Evolutionary conservation across 2,888 invertebrate genomes (phyloP).

Genomic region (Hartigia nigra): DNA sequence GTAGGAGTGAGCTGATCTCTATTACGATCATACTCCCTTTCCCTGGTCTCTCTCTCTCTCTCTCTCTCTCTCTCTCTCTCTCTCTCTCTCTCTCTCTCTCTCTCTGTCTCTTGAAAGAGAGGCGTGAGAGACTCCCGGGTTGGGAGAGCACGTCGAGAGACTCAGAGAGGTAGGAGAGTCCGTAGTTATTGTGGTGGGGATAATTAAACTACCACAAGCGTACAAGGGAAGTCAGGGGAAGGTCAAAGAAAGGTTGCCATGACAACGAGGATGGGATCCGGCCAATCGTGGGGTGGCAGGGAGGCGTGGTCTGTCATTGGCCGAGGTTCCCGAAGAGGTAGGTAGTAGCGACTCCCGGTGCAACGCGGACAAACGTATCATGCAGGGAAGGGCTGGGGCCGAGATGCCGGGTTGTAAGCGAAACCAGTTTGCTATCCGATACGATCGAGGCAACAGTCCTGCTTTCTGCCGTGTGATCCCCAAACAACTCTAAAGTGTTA

Average conservation of each 20-base stretch:
- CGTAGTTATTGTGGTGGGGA: constrained; percentile 42
- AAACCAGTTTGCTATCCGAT: constrained; percentile 67
- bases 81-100: not conserved
- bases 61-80: not conserved
- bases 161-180: not conserved
- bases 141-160: constrained; percentile 14
- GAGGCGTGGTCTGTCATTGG: constrained; percentile 65
- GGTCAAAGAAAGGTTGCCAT: constrained; percentile 64
- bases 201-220: constrained; percentile 57
- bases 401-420: constrained; percentile 65
- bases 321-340: constrained; percentile 37
- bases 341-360: constrained; percentile 49
- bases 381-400: constrained; percentile 64
- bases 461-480: constrained; percentile 40
- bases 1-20: constrained; percentile 8
- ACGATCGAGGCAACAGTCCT: constrained; percentile 63
- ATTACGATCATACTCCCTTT: constrained; percentile 19
- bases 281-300: constrained; percentile 67
- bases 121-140: constrained; percentile 1
- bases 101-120: not conserved
- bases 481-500: constrained; percentile 12
- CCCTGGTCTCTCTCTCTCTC: constrained; percentile 10
- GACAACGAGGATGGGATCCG: constrained; percentile 69
- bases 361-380: constrained; percentile 64
- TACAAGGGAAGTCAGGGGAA: constrained; percentile 35